A percentile compares a stretch with the other conserved stretches of the same genome.
phyloP scores from a whole-genome alignment of 2,888 invertebrate genomes.

The Parnassius apollo region DNA sequence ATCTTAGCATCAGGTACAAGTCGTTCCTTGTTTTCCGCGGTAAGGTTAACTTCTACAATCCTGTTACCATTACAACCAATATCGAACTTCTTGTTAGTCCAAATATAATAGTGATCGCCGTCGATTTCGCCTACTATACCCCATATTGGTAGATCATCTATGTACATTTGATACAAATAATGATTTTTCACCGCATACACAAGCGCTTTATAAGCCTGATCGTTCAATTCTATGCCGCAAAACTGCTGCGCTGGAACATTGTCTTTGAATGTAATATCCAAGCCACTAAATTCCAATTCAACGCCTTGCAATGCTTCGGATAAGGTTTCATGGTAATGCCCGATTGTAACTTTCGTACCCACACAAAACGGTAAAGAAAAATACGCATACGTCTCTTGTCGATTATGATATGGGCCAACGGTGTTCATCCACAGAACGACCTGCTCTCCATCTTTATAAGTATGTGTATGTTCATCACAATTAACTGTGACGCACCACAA shows the following conservation, averaged over 20 bases:
- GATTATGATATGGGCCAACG: slow-evolving; percentile 99
- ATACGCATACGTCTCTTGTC: slow-evolving; percentile 99
- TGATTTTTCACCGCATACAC: slow-evolving; percentile 99
- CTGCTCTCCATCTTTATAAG: slow-evolving; percentile 96
- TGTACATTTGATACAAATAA: slow-evolving; percentile 99
- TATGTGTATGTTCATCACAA: slow-evolving; percentile 76
- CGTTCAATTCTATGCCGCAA: slow-evolving; percentile 91
- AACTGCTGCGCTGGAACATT: slow-evolving; percentile 73
- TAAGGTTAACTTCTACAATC: slow-evolving; percentile 98
- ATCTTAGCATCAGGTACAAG: slow-evolving; percentile 89
- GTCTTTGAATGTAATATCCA: slow-evolving; percentile 87
- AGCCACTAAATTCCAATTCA: slow-evolving; percentile 97
- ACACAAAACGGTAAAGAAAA: slow-evolving; percentile 98
- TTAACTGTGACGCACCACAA: slow-evolving; percentile 66
- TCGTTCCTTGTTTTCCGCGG: slow-evolving; percentile 94
- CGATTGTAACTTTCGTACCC: slow-evolving; percentile 94
- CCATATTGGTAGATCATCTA: slow-evolving; percentile 99
- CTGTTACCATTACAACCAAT: slow-evolving; percentile 97
- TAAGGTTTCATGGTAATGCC: slow-evolving; percentile 99
- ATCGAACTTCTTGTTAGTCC: slow-evolving; percentile 99
- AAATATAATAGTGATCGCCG: slow-evolving; percentile 93
- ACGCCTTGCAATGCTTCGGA: slow-evolving; percentile 99
- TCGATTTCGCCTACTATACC: slow-evolving; percentile 98
- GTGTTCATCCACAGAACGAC: slow-evolving; percentile 99
- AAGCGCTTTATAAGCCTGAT: slow-evolving; percentile 95